A percentile compares a stretch with the other conserved stretches of the same genome.
Conservation (phyloP, 2,113 vertebrate genomes). For the Condylura cristata region DNA sequence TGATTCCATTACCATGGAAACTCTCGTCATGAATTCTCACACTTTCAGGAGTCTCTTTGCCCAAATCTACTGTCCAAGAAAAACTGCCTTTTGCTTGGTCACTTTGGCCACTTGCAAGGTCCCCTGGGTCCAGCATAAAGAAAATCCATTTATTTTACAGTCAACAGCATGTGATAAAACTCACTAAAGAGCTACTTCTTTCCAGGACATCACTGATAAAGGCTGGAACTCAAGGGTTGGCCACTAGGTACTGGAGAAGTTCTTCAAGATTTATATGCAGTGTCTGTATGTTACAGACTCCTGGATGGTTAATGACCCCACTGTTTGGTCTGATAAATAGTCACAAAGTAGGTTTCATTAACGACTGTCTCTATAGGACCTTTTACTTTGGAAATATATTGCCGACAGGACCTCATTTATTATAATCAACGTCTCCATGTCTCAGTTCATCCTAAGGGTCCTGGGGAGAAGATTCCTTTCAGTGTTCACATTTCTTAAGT, state of each 20-base stretch:
- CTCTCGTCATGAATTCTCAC: neutral
- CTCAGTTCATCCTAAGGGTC: neutral
- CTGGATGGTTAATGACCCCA: neutral
- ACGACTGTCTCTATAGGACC: neutral
- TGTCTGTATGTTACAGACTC: neutral
- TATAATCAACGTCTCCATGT: neutral
- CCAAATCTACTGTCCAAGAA: neutral
- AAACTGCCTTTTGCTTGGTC: neutral
- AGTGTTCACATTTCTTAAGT: neutral
- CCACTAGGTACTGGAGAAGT: neutral
- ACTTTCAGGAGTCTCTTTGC: neutral
- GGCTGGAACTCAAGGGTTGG: neutral
- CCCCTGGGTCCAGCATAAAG: neutral
- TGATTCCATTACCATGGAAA: neutral
- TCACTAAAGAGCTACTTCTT: neutral
- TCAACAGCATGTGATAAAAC: neutral
- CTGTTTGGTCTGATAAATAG: neutral
- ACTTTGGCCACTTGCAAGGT: neutral
- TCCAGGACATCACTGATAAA: neutral
- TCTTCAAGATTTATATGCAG: neutral
- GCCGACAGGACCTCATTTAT: neutral
- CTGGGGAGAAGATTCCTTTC: neutral
- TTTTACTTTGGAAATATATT: neutral
- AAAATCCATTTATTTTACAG: neutral
- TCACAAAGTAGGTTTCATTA: neutral